These are phyloP conservation scores for Drosophila erecta DNA, from an alignment of 1,140 invertebrate genomes.

Conservation along the genomic window DNA sequence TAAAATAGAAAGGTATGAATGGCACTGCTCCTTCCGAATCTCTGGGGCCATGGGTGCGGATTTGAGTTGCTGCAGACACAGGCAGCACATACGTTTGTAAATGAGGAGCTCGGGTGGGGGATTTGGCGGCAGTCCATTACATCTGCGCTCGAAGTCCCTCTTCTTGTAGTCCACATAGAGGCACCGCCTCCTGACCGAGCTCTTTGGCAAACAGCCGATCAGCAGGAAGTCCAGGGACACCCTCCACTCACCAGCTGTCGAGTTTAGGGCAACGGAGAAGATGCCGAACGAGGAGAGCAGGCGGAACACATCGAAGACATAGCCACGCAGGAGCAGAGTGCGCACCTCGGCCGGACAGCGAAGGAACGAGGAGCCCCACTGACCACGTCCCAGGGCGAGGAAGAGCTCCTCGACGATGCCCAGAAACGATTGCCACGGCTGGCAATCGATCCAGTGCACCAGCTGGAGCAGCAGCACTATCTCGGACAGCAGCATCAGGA, in stretches of 20 bases:
- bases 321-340: neutral
- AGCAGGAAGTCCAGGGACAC: neutral
- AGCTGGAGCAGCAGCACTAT: neutral
- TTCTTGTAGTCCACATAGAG: neutral
- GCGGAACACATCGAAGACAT: neutral
- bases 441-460: neutral
- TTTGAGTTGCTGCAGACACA: neutral
- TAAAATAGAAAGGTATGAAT: too few species aligned
- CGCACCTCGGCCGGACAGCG: neutral
- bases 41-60: neutral
- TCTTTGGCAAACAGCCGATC: neutral
- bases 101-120: neutral
- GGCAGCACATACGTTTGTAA: neutral
- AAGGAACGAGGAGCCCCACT: neutral
- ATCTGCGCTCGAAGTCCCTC: neutral
- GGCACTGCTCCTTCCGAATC: too few species aligned
- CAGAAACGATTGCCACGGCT: neutral
- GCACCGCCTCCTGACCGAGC: neutral
- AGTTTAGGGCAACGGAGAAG: neutral
- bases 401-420: neutral
- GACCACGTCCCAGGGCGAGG: neutral
- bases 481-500: constrained; percentile 2
- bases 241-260: neutral
- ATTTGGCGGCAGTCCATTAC: neutral
- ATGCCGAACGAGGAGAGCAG: neutral